Conservation (phyloP, 37 sponge, comb jelly and placozoan genomes). For the Mnemiopsis leidyi region DNA sequence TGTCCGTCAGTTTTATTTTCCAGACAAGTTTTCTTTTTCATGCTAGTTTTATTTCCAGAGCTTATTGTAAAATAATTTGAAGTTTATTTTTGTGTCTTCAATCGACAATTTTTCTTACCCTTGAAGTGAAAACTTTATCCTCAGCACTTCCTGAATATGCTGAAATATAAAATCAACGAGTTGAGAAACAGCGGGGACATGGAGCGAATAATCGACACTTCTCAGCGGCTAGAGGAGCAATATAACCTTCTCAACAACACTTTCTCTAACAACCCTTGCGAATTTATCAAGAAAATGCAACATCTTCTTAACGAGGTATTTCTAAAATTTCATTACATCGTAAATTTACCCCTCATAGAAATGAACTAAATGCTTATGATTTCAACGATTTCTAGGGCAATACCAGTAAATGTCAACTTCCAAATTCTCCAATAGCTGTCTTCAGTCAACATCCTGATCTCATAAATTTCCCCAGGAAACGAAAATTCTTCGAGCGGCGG, state of each 20-base stretch:
- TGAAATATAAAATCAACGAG: conserved; percentile 6
- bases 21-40: neutral
- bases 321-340: neutral
- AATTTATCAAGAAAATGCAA: conserved; percentile 22
- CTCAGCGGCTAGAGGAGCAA: conserved; percentile 11
- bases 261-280: neutral
- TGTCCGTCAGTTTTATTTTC: too few species aligned
- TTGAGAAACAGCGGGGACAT: conserved; percentile 36
- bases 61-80: too few species aligned
- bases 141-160: conserved; percentile 7
- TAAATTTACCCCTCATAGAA: too few species aligned
- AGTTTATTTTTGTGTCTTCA: neutral
- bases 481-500: neutral
- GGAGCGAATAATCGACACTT: conserved; percentile 25
- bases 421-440: too few species aligned
- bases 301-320: conserved; percentile 2
- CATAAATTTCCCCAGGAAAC: neutral
- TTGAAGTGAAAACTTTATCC: neutral
- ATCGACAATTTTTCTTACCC: neutral
- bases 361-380: too few species aligned
- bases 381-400: too few species aligned
- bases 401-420: too few species aligned
- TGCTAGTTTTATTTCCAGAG: neutral
- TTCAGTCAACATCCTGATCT: too few species aligned
- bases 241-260: neutral